These are phyloP conservation scores for Riparia riparia DNA, from an alignment of 2,113 vertebrate genomes.

Conservation along the genomic window DNA sequence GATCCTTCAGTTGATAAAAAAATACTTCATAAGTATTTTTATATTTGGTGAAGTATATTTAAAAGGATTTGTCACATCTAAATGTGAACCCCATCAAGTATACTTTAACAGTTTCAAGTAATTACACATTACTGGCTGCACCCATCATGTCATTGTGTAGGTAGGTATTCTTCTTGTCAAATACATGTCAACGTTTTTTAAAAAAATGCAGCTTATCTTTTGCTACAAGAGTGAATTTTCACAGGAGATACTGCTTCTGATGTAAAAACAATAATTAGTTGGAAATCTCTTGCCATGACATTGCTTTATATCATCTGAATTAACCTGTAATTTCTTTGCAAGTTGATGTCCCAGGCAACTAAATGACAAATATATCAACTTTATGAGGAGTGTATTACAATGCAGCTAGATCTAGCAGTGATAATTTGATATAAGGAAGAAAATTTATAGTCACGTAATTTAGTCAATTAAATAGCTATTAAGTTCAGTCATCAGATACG, in stretches of 20 bases:
- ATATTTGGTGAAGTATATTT: background rate
- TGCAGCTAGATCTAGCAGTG: background rate
- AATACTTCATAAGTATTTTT: background rate
- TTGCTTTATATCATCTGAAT: background rate
- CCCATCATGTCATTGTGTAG: background rate
- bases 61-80: background rate
- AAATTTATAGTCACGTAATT: background rate
- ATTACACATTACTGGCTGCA: slow-evolving; percentile 18
- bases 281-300: background rate
- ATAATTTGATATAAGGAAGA: background rate
- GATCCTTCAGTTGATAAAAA: background rate
- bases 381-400: background rate
- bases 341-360: background rate
- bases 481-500: background rate
- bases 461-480: background rate
- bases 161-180: slow-evolving; percentile 17
- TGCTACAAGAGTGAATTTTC: background rate
- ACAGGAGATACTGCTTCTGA: background rate
- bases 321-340: slow-evolving; percentile 28
- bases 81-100: background rate
- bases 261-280: slow-evolving; percentile 32
- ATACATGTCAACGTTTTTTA: background rate
- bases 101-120: slow-evolving; percentile 2
- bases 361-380: background rate
- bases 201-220: background rate